Evolutionary conservation across 2,797 vertebrate species (phyloP).

Genomic region (Sebastes melanostomus): DNA sequence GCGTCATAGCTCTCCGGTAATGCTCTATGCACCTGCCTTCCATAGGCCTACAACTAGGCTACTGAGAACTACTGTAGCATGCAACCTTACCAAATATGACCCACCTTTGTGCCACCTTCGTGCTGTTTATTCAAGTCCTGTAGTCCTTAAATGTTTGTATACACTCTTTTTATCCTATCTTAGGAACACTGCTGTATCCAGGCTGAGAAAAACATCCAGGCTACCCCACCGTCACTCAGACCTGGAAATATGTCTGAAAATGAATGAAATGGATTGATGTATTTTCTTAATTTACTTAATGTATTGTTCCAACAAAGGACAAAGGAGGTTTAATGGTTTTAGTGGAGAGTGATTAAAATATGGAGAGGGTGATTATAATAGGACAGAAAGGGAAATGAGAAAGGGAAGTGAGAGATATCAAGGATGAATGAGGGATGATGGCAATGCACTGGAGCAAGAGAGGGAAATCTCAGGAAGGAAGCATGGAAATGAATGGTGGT

Average conservation of each 20-base stretch:
- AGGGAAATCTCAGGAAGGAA: slow-evolving; percentile 41
- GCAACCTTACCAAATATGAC: background rate
- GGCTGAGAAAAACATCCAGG: background rate
- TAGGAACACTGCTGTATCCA: background rate
- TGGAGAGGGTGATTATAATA: slow-evolving; percentile 50
- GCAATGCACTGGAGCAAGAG: slow-evolving; percentile 17
- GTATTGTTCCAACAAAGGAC: slow-evolving; percentile 52
- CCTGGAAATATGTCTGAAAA: slow-evolving; percentile 29
- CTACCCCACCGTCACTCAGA: slow-evolving; percentile 4
- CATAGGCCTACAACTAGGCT: background rate
- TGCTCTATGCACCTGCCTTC: background rate
- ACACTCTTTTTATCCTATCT: background rate
- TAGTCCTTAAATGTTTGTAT: background rate
- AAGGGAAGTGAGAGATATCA: slow-evolving; percentile 53
- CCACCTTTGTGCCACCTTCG: background rate
- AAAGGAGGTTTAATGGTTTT: slow-evolving; percentile 56
- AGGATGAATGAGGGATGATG: slow-evolving; percentile 53
- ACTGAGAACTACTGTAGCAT: background rate
- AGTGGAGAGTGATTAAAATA: slow-evolving; percentile 55
- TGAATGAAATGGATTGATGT: slow-evolving; percentile 23
- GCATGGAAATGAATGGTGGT: slow-evolving; percentile 58
- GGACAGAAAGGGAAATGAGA: slow-evolving; percentile 58
- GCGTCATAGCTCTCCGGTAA: background rate
- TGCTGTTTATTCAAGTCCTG: background rate
- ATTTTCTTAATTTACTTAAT: slow-evolving; percentile 36